A percentile compares a stretch with the other conserved stretches of the same genome.
phyloP scores from a whole-genome alignment of 2,888 invertebrate species.

The Lasioglossum leucozonium region DNA sequence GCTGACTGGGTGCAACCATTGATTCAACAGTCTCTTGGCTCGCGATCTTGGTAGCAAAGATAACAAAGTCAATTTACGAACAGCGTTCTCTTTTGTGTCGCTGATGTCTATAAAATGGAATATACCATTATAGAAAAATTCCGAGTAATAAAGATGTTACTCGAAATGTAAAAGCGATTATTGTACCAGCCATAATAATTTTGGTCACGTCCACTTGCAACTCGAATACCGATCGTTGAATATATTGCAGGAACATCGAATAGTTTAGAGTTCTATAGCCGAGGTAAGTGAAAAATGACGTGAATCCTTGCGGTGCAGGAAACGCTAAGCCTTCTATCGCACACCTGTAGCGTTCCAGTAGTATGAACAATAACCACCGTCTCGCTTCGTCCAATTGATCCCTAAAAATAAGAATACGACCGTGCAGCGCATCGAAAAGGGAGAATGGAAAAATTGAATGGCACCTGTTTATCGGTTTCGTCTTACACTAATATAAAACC shows the following conservation, averaged over 20 bases:
- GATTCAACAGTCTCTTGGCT: slow-evolving; percentile 91
- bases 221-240: slow-evolving; percentile 93
- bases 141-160: background rate
- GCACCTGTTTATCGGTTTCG: background rate
- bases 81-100: slow-evolving; percentile 87
- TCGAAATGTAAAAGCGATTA: slow-evolving; percentile 13
- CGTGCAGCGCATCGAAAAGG: too few relatives aligned
- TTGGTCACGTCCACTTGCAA: slow-evolving; percentile 95
- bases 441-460: background rate
- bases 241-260: slow-evolving; percentile 93
- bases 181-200: slow-evolving; percentile 91
- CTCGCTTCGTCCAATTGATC: slow-evolving; percentile 90
- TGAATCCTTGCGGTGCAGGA: slow-evolving; percentile 94
- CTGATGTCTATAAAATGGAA: slow-evolving; percentile 78
- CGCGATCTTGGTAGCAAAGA: slow-evolving; percentile 91
- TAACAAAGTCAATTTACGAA: slow-evolving; percentile 90
- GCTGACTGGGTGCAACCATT: slow-evolving; percentile 92
- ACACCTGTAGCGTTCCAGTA: slow-evolving; percentile 92
- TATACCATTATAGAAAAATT: background rate
- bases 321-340: slow-evolving; percentile 93
- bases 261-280: slow-evolving; percentile 92
- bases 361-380: slow-evolving; percentile 90
- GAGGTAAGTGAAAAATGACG: slow-evolving; percentile 94
- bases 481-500: slow-evolving; percentile 93
- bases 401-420: slow-evolving; percentile 84